Evolutionary conservation across 2,113 vertebrate species (phyloP), one percentile per base, ranked within the genome.

Genomic region (Ochotona princeps): DNA sequence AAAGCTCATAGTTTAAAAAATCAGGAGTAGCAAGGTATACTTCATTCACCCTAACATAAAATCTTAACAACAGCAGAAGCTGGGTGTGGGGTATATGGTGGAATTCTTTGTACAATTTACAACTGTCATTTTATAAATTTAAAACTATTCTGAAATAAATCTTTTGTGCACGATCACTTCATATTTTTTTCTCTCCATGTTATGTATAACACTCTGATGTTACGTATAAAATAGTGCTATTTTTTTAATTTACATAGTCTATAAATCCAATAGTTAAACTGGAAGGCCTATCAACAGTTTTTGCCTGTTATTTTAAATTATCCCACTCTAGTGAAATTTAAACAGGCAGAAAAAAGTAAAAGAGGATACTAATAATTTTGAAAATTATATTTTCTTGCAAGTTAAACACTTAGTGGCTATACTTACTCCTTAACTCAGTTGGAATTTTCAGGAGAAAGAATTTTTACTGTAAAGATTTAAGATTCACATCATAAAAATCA

Each of bases 251-350:
- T 63, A 87, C 4, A 83, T 73, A 10, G 67, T 92, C 47, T 83
- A 63, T 87, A 90, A 92, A 83, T 73, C 49, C 51, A 90, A 82
- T 73, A 26, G 70, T 93, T 65, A 84, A 91, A 84, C 6, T 63
- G n/a, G 86, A 25, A 84, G 73, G 88, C 23, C 1, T 21, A 70
- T 67, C 23, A 70, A 85, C 14, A 91, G 60, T 51, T 88, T 83
- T 63, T 60, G 28, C n/a, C 67, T 83, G 17, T 74, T 74, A 60
- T n/a, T n/a, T n/a, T n/a, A n/a, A n/a, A n/a, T n/a, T n/a, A n/a
- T n/a, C n/a, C n/a, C n/a, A n/a, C n/a, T n/a, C 35, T 54, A 51
- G 18, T 57, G 25, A 57, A 75, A 94, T 2, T 70, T 6, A 32
- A 23, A 82, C 21, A 87, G 47, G 38, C 70, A 83, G 25, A 80